Percentiles rank a stretch among this genome's conserved stretches.
These are phyloP conservation scores for Bombus ignitus DNA, from an alignment of 1,140 invertebrate species.

Conservation along the genomic window DNA sequence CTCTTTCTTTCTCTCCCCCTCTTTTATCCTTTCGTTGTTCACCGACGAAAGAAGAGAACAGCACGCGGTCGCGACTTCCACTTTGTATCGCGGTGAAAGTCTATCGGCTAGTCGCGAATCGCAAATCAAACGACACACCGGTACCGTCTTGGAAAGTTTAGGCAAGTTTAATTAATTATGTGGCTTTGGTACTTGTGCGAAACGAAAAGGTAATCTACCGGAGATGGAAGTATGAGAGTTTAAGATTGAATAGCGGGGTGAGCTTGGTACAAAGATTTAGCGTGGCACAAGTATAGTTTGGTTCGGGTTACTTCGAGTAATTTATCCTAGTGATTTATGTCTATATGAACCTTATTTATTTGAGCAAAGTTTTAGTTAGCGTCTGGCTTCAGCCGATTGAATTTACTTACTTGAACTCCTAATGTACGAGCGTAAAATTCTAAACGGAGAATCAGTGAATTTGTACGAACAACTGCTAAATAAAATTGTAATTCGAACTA, in stretches of 20 bases:
- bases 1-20: slow-evolving; percentile 1
- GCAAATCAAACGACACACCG: slow-evolving; percentile 43
- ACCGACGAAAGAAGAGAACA: slow-evolving; percentile 41
- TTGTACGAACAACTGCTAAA: too few species aligned
- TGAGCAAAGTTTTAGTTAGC: too few species aligned
- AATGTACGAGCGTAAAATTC: too few species aligned
- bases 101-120: slow-evolving; percentile 3
- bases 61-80: not conserved
- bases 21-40: slow-evolving; percentile 43
- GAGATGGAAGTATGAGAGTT: not conserved
- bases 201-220: not conserved
- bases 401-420: not conserved
- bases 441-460: too few species aligned
- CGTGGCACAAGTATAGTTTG: not conserved
- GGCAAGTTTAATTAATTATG: slow-evolving; percentile 48
- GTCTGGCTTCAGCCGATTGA: not conserved
- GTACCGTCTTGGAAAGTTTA: slow-evolving; percentile 14
- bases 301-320: not conserved
- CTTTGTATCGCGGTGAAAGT: not conserved
- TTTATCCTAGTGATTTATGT: not conserved
- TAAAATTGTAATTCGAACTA: too few species aligned
- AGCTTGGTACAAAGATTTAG: not conserved
- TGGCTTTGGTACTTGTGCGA: not conserved
- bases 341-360: not conserved
- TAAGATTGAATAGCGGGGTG: not conserved